Conservation (phyloP, 2,113 vertebrate genomes). For the Odocoileus hemionus region DNA sequence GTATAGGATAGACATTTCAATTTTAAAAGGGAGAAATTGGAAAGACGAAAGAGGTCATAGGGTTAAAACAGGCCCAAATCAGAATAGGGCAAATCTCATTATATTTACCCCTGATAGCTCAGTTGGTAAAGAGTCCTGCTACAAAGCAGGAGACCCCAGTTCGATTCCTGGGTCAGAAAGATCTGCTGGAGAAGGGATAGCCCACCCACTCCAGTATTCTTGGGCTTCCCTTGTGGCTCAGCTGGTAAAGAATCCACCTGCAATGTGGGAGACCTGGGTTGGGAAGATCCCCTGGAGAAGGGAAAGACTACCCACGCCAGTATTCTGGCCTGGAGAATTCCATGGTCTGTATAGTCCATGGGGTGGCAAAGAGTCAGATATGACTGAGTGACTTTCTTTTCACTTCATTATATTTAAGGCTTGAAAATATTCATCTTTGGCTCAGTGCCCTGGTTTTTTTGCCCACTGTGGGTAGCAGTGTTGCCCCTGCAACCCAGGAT, state of each 20-base stretch:
- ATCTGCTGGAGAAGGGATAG: not conserved
- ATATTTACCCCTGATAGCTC: not conserved
- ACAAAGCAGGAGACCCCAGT: not conserved
- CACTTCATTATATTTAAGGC: not conserved
- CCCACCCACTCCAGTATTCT: not conserved
- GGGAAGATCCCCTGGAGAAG: not conserved
- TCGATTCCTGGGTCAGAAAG: not conserved
- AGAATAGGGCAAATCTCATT: not conserved
- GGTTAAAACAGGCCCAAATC: not conserved
- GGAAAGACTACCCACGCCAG: not conserved
- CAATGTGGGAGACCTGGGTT: accelerated
- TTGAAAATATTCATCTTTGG: not conserved
- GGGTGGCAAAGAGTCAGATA: not conserved
- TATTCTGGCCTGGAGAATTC: not conserved
- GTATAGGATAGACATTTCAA: not conserved
- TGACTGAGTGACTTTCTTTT: not conserved
- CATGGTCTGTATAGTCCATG: not conserved
- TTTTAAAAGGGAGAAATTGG: not conserved
- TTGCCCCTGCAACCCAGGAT: not conserved
- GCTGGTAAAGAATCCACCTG: not conserved
- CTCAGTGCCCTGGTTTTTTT: not conserved
- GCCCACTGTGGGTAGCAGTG: no score
- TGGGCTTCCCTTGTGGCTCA: not conserved
- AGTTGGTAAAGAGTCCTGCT: not conserved
- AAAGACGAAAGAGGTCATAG: not conserved